Conservation (phyloP, 2,113 vertebrate genomes). For the Salvelinus alpinus region DNA sequence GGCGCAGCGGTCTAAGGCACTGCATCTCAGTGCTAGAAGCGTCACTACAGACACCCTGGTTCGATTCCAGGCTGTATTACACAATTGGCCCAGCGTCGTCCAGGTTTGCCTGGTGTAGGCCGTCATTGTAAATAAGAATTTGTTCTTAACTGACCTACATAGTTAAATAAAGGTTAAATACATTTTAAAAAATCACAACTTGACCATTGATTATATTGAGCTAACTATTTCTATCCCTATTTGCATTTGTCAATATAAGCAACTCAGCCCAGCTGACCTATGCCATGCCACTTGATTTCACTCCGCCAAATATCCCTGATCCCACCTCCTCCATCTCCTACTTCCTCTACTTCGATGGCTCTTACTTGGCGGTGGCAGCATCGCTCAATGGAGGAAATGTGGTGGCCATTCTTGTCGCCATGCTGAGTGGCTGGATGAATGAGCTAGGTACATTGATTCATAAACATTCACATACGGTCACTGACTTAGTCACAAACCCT, state of each 20-base stretch:
- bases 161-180: too few species aligned
- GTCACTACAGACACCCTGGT: too few species aligned
- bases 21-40: too few species aligned
- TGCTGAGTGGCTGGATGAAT: constrained; percentile 83
- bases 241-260: constrained; percentile 88
- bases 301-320: constrained; percentile 74
- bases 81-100: too few species aligned
- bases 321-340: constrained; percentile 78
- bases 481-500: too few species aligned
- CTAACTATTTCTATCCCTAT: constrained; percentile 12
- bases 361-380: constrained; percentile 88
- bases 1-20: too few species aligned
- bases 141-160: too few species aligned
- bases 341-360: constrained; percentile 84
- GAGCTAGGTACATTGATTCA: constrained; percentile 80
- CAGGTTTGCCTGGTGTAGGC: too few species aligned
- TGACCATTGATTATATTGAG: not conserved
- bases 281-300: constrained; percentile 83
- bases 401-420: constrained; percentile 84
- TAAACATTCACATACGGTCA: not conserved
- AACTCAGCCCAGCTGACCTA: constrained; percentile 91
- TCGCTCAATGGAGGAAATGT: constrained; percentile 93
- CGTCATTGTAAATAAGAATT: too few species aligned
- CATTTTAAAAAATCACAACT: not conserved
- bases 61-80: too few species aligned